Evolutionary conservation across 2,797 vertebrate species (phyloP), one percentile per base, ranked within the genome.

Genomic region (Adelosebastes latens): DNA sequence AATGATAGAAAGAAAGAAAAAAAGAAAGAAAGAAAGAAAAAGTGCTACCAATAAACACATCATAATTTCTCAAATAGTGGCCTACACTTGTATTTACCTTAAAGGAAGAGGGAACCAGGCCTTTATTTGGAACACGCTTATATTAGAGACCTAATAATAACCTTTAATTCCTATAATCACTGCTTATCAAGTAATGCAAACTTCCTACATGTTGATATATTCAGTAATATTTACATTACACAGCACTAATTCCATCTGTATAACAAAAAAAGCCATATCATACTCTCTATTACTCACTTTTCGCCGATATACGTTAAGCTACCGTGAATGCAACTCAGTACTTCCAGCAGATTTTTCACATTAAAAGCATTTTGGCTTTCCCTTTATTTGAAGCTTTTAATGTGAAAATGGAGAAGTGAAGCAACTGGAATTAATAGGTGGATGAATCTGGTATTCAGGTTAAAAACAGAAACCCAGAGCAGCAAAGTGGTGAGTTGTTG

Each of bases 1-100:
- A 46, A 0, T 46, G 42, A 46, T 5, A 27, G 27, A 31, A 31
- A 31, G 5, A 6, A 31, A 31, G 29, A 31, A 7, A 46, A 14
- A 46, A 36, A 31, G 31, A 36, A 36, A 32, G 31, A 34, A 31
- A 46, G 16, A 18, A 46, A 46, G 42, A 46, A 6, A 46, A 46
- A 46, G 42, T 18, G 6, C 39, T 1, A 3, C 39, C 39, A 42
- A 42, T 0, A 42, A 42, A 42, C 14, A 16, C 0, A 42, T 42
- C 0, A 42, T 42, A 16, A 18, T 0, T 6, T 42, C 0, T 42
- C 39, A 42, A 42, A 42, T 42, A 16, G 0, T 42, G 0, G 39
- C 39, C 39, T 42, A 42, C 39, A 0, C 39, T 42, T 42, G 0
- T 42, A 42, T 42, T 42, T 42, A 42, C 14, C 39, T 42, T 0